These are phyloP conservation scores for Eupeodes latifasciatus DNA, from an alignment of 2,888 invertebrate species.

Conservation along the genomic window DNA sequence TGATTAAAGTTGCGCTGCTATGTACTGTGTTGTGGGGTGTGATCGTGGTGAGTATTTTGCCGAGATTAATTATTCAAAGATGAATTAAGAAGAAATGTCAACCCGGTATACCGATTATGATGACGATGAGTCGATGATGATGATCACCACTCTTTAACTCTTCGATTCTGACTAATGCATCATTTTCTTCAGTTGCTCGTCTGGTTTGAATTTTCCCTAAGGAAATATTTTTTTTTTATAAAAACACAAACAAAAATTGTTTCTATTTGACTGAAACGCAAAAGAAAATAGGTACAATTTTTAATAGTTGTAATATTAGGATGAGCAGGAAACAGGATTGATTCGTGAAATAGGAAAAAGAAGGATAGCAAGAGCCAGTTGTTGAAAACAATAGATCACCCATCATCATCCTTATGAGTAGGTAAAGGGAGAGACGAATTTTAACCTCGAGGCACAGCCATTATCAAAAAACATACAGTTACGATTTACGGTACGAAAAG, in stretches of 20 bases:
- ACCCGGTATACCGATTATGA: neutral
- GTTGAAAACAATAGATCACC: constrained; percentile 67
- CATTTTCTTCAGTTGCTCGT: constrained; percentile 32
- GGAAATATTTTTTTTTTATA: constrained; percentile 7
- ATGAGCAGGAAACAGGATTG: constrained; percentile 21
- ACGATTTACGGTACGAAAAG: constrained; percentile 34
- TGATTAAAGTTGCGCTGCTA: neutral
- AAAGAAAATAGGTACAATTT: constrained; percentile 36
- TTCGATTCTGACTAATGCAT: constrained; percentile 54
- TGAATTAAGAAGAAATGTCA: neutral
- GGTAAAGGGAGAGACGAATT: constrained; percentile 28
- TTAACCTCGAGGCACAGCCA: neutral
- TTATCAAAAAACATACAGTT: neutral
- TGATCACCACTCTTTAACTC: constrained; percentile 46
- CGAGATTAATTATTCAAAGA: constrained; percentile 9
- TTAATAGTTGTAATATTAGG: constrained; percentile 37
- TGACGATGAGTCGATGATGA: too few species aligned
- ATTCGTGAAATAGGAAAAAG: constrained; percentile 15
- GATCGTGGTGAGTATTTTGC: neutral
- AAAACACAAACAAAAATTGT: constrained; percentile 20
- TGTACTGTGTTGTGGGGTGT: constrained; percentile 18
- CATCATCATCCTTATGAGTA: too few species aligned
- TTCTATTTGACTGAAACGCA: constrained; percentile 27
- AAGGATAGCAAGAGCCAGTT: constrained; percentile 11
- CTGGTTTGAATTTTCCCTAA: constrained; percentile 41